Percentiles rank a stretch among this genome's conserved stretches.
Conservation (phyloP, 2,113 vertebrate species). For the Riparia riparia region DNA sequence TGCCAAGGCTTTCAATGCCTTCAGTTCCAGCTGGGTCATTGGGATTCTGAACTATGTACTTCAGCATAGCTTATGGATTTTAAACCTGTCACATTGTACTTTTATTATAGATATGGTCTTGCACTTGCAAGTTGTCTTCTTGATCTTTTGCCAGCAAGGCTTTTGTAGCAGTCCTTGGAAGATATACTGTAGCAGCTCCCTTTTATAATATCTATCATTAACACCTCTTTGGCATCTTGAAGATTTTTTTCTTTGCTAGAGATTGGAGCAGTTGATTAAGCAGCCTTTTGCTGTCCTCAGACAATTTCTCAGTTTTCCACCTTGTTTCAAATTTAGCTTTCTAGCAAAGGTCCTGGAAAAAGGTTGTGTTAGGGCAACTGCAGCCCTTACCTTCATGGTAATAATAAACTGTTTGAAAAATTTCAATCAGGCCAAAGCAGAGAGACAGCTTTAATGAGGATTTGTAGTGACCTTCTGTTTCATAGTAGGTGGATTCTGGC, state of each 20-base stretch:
- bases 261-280: constrained; percentile 72
- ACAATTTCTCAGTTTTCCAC: constrained; percentile 61
- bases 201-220: constrained; percentile 70
- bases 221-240: constrained; percentile 63
- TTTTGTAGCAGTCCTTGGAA: constrained; percentile 63
- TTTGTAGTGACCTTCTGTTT: constrained; percentile 74
- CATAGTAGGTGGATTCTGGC: constrained; percentile 71
- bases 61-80: constrained; percentile 51
- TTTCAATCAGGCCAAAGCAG: constrained; percentile 69
- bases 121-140: constrained; percentile 62
- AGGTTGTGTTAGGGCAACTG: constrained; percentile 64
- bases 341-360: constrained; percentile 61
- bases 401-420: constrained; percentile 68
- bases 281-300: constrained; percentile 52
- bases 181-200: constrained; percentile 53
- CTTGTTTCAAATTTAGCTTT: constrained; percentile 63
- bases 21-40: constrained; percentile 27
- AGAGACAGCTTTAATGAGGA: constrained; percentile 77
- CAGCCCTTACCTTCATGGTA: constrained; percentile 66
- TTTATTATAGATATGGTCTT: constrained; percentile 55
- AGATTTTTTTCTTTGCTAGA: constrained; percentile 63
- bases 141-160: constrained; percentile 69
- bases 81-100: constrained; percentile 55
- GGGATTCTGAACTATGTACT: constrained; percentile 64
- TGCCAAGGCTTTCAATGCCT: constrained; percentile 25